Conservation (phyloP, 1,140 invertebrate species). For the Ctenoplectra terminalis region DNA sequence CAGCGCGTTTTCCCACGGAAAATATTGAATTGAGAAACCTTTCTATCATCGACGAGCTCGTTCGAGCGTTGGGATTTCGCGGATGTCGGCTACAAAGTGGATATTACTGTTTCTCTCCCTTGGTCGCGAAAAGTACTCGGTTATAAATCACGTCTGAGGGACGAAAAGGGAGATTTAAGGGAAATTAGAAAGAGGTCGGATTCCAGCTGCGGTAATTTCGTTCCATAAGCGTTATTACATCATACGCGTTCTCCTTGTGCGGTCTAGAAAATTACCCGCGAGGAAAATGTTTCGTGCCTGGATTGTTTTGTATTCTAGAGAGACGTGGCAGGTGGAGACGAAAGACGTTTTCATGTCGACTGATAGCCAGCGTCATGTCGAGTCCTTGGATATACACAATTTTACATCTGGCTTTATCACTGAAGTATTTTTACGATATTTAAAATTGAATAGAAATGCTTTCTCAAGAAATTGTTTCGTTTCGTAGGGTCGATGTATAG, state of each 20-base stretch:
- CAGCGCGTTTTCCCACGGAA: no score
- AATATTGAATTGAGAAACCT: neutral
- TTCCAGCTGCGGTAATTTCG: neutral
- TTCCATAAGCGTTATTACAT: constrained; percentile 15
- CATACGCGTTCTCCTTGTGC: no score
- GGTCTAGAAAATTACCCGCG: neutral
- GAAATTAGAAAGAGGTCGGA: neutral
- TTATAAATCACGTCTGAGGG: neutral
- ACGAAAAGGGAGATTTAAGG: neutral
- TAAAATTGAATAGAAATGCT: no score
- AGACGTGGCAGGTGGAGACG: no score
- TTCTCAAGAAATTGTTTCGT: no score
- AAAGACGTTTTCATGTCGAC: neutral
- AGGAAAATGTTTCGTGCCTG: neutral
- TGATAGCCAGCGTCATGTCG: neutral
- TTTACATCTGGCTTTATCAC: no score
- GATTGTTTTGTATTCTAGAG: neutral
- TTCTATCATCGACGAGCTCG: neutral
- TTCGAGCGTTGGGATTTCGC: neutral
- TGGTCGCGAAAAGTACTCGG: no score
- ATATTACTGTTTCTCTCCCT: neutral
- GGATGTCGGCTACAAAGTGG: neutral
- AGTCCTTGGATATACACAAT: no score
- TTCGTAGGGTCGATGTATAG: no score
- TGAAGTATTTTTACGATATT: no score